phyloP scores from a whole-genome alignment of 2,888 invertebrate genomes.

The Cordilura impudica region DNA sequence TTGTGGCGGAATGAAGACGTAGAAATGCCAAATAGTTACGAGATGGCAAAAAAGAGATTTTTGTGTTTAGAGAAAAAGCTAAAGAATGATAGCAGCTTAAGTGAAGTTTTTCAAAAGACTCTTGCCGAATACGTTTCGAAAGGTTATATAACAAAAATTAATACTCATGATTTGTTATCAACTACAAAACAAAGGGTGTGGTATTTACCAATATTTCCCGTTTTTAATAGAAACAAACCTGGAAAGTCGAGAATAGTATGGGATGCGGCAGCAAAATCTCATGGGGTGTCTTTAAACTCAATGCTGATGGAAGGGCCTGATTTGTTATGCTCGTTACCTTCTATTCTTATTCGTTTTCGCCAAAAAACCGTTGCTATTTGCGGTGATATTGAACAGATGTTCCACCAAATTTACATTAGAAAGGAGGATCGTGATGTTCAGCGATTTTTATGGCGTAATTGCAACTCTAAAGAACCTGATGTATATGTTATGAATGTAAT shows the following conservation, averaged over 20 bases:
- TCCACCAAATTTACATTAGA: conserved; percentile 45
- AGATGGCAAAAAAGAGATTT: conserved; percentile 39
- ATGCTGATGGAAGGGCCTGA: conserved; percentile 42
- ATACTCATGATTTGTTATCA: background rate
- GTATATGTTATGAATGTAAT: conserved; percentile 25
- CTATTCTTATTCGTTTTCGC: conserved; percentile 50
- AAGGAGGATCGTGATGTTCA: conserved; percentile 34
- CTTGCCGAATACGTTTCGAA: too few species aligned
- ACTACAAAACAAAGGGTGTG: conserved; percentile 47
- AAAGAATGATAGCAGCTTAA: conserved; percentile 35
- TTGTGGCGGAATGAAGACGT: too few species aligned
- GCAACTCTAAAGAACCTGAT: conserved; percentile 8
- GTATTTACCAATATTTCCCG: conserved; percentile 66
- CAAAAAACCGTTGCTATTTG: conserved; percentile 42
- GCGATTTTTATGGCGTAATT: conserved; percentile 32
- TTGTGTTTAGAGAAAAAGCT: conserved; percentile 38
- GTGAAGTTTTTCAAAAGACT: conserved; percentile 28
- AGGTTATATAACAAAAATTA: conserved; percentile 36
- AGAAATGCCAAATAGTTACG: too few species aligned
- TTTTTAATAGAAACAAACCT: conserved; percentile 45
- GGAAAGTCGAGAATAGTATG: too few species aligned
- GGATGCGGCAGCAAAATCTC: too few species aligned
- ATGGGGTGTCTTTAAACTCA: conserved; percentile 48
- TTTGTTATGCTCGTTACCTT: conserved; percentile 48
- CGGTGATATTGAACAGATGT: conserved; percentile 60